Evolutionary conservation across 2,797 vertebrate genomes (phyloP).

Genomic region (Hemibagrus guttatus): DNA sequence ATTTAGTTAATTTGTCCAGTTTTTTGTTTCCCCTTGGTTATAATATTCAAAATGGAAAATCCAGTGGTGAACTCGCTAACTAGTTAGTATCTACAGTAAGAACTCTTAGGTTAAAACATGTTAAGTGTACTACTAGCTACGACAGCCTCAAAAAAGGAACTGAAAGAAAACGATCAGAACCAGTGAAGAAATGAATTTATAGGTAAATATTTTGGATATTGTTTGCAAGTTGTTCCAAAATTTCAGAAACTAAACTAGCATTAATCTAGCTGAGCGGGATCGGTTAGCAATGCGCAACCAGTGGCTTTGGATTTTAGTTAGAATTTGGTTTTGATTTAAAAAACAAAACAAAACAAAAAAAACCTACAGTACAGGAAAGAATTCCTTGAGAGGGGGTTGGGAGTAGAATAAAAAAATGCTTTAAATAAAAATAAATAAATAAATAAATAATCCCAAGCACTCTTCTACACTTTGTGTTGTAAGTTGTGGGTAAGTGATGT

Average conservation of each 20-base stretch:
- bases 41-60: background rate
- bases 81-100: background rate
- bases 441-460: too few species aligned
- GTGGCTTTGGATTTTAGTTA: background rate
- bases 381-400: too few species aligned
- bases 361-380: too few species aligned
- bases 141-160: background rate
- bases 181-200: background rate
- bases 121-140: background rate
- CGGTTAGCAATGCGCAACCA: background rate
- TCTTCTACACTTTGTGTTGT: too few species aligned
- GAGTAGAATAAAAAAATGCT: too few species aligned
- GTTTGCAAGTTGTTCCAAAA: background rate
- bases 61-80: background rate
- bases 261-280: background rate
- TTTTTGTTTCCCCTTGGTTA: too few species aligned
- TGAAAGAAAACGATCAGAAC: background rate
- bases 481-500: too few species aligned
- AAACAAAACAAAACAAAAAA: too few species aligned
- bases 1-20: too few species aligned
- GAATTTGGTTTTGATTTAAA: background rate
- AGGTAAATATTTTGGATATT: background rate
- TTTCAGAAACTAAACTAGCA: background rate
- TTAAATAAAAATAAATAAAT: too few species aligned
- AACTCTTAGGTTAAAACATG: background rate